Evolutionary conservation across 2,113 vertebrate genomes (phyloP).

Genomic region (Tragulus kanchil): DNA sequence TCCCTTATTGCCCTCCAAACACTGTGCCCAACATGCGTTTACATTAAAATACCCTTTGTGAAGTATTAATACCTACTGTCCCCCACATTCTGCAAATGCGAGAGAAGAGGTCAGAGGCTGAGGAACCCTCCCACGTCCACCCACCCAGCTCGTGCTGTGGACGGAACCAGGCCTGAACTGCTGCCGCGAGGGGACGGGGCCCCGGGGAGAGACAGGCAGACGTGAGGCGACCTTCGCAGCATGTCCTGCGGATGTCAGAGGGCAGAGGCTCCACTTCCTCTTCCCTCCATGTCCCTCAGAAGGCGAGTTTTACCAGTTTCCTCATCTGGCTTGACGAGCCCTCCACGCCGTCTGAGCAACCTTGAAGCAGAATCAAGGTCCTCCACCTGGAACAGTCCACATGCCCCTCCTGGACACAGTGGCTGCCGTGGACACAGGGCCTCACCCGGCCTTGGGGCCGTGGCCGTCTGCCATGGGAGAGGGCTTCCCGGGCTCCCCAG

Average conservation of each 20-base stretch:
- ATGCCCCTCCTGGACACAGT: not conserved
- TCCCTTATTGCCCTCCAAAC: not conserved
- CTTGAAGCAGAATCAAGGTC: not conserved
- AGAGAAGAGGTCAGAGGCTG: not conserved
- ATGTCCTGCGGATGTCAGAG: not conserved
- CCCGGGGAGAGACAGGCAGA: not conserved
- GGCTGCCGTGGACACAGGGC: accelerated
- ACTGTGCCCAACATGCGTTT: not conserved
- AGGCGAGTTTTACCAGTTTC: not conserved
- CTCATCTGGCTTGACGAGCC: not conserved
- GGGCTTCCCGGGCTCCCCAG: not conserved
- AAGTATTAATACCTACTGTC: not conserved
- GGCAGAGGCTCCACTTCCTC: not conserved
- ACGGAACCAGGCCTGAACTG: not conserved
- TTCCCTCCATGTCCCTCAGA: not conserved
- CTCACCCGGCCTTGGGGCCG: not conserved
- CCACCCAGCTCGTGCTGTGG: not conserved
- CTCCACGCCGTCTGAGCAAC: not conserved
- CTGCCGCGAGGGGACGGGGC: accelerated
- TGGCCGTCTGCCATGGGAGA: not conserved
- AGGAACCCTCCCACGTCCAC: not conserved
- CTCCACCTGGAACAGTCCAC: no score
- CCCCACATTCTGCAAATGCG: not conserved
- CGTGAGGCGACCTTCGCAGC: not conserved
- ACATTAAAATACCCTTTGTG: not conserved